These are phyloP conservation scores for Trichacis sp. DNA, from an alignment of 2,888 invertebrate species.

Conservation along the genomic window DNA sequence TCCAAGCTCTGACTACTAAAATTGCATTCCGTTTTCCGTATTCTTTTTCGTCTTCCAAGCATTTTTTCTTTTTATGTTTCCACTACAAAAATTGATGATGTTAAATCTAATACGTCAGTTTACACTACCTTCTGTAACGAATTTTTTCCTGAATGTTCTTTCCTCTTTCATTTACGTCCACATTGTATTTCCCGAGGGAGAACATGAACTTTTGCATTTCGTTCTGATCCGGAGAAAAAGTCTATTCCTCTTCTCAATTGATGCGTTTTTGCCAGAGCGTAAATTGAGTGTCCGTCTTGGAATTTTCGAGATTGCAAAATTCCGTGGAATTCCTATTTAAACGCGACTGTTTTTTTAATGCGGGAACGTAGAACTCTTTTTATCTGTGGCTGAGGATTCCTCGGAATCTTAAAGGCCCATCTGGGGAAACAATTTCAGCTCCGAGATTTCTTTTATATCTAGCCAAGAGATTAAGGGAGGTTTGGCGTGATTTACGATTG, in stretches of 20 bases:
- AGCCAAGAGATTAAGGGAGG: constrained; percentile 35
- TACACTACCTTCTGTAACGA: neutral
- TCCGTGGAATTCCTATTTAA: neutral
- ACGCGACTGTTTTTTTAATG: constrained; percentile 7
- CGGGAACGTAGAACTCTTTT: constrained; percentile 22
- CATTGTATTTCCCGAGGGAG: neutral
- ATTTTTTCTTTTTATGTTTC: neutral
- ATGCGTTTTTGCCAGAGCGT: no score
- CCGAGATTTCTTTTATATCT: constrained; percentile 36
- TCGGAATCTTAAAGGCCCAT: constrained; percentile 30
- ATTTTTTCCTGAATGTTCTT: neutral
- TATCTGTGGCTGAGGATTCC: constrained; percentile 24
- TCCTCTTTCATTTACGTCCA: neutral
- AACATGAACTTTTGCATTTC: neutral
- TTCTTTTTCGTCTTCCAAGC: neutral
- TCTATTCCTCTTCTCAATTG: no score
- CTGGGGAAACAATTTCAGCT: constrained; percentile 37
- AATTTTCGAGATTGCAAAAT: neutral
- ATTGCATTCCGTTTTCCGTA: constrained; percentile 3
- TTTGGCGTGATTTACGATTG: constrained; percentile 37
- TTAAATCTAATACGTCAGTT: neutral
- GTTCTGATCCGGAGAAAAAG: neutral
- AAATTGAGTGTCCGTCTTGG: no score
- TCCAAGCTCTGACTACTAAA: neutral
- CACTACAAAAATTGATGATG: neutral